Evolutionary conservation across 1,140 invertebrate species (phyloP), one percentile per base, ranked within the genome.

Genomic region (Drosophila punjabiensis): DNA sequence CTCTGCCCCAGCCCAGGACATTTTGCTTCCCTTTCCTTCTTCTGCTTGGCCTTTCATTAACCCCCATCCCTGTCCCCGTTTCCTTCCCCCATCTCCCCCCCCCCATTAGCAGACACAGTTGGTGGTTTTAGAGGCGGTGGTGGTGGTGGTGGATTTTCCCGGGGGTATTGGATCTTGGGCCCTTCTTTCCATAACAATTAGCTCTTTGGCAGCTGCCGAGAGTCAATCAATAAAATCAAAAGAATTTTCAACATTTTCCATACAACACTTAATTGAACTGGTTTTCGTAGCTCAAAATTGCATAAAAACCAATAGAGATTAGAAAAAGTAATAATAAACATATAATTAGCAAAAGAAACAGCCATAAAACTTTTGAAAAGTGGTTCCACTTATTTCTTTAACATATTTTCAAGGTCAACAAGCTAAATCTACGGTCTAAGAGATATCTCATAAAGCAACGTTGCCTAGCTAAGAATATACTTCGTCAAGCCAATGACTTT

Each of bases 201-300:
- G 74, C 73, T 76, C 52, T 50, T 76, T 64, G 60, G 74, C 68
- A 74, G 71, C 71, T 75, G 71, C 71, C 56, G 56, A 62, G 56
- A 74, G 69, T 74, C 69, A 75, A 74, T 75, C 71, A 75, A 75
- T 75, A 75, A 75, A 75, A 75, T 75, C 47, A 32, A 30, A 45
- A 43, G 32, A 45, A 75, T 62, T 53, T 74, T 18, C 32, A 37
- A 18, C 35, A 74, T 73, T 73, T 73, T 47, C 20, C 20, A 39
- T 35, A 43, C 37, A 53, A 50, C 39, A 50, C 53, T 43, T 37
- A 73, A 53, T 61, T 32, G 47, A 52, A 18, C 47, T 62, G 24
- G 39, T 13, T 37, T 18, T 32, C 10, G 3, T 14, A 35, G 18
- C 16, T 20, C 7, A n/a, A 30, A 24, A 28, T 14, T 16, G 56